Base-by-base conservation (phyloP, 2,113 vertebrate genomes). In the Syrmaticus mikado region DNA sequence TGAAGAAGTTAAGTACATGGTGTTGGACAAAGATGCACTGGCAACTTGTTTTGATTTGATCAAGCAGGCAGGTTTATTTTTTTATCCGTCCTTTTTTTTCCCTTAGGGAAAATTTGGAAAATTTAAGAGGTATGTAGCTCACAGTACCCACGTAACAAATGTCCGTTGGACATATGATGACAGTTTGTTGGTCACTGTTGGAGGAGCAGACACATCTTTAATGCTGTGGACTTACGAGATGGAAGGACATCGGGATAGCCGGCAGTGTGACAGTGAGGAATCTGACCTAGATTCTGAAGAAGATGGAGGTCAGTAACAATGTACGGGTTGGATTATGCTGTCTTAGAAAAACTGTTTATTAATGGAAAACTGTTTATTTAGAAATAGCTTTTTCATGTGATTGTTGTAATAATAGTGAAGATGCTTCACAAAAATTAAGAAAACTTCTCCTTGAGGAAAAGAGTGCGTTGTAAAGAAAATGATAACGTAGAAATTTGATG, bases 241-340 rank as follows among this genome's bases (percentile, higher is more conserved):
- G 13, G 99, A 99, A 86, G 98, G 98, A 82, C 98, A 98, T 87
- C 97, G 98, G 45, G 99, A 99, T 16, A 98, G 97, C 58, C 98
- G 98, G 76, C 98, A 98, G 77, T 99, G 98, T 71, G 99, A 99
- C 95, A 99, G 99, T 30, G 99, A 99, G 83, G 99, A 99, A 86
- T 99, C 99, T 10, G 99, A 99, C 83, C 96, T 98, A 4, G 99
- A 99, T 94, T 99, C 99, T 45, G 99, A 99, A 91, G 99, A 99
- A 87, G 99, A 99, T 85, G 99, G 99, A 90, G 99, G 99, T 99
- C 94, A 95, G 97, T 95, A 68, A 25, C 40, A 46, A 60, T 66
- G 87, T 67, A 74, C 12, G 38, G 34, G 2, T 8, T 93, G 60
- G 17, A 30, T 85, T 74, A 22, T 77, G 4, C 32, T 45, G 1